Conservation (phyloP, 2,797 vertebrate genomes). For the Synaphobranchus kaupii region DNA sequence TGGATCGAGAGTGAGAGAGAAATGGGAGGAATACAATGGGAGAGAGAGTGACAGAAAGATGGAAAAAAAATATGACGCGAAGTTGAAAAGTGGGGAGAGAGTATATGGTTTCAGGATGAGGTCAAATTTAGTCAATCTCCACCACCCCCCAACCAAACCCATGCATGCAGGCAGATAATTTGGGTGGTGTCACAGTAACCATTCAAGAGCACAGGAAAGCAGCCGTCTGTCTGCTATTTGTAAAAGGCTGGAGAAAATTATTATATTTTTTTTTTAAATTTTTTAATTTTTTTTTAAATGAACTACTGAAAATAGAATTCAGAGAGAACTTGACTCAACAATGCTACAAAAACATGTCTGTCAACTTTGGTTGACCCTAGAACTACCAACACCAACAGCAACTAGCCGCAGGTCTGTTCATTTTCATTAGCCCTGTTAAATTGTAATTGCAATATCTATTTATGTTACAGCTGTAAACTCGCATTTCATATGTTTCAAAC, state of each 20-base stretch:
- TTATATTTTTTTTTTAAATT: too few relatives aligned
- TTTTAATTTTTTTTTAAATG: too few relatives aligned
- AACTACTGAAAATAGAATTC: too few relatives aligned
- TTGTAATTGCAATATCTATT: background rate
- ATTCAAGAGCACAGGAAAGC: background rate
- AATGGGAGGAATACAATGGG: background rate
- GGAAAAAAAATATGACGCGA: background rate
- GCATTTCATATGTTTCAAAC: background rate
- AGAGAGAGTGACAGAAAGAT: background rate
- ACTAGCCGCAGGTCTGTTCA: background rate
- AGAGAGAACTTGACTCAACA: too few relatives aligned
- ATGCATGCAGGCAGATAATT: background rate
- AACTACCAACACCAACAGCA: background rate
- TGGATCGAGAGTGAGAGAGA: background rate
- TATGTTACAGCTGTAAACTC: background rate
- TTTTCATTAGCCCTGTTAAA: background rate
- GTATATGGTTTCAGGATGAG: background rate
- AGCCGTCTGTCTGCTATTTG: background rate
- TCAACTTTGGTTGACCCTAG: background rate
- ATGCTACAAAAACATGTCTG: background rate
- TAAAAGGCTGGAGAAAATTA: background rate
- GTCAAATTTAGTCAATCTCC: background rate
- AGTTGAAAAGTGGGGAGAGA: background rate
- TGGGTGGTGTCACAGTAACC: background rate
- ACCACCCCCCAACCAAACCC: background rate